Evolutionary conservation across 2,113 vertebrate genomes (phyloP), one percentile per base, ranked within the genome.

Genomic region (Triplophysa dalaica): DNA sequence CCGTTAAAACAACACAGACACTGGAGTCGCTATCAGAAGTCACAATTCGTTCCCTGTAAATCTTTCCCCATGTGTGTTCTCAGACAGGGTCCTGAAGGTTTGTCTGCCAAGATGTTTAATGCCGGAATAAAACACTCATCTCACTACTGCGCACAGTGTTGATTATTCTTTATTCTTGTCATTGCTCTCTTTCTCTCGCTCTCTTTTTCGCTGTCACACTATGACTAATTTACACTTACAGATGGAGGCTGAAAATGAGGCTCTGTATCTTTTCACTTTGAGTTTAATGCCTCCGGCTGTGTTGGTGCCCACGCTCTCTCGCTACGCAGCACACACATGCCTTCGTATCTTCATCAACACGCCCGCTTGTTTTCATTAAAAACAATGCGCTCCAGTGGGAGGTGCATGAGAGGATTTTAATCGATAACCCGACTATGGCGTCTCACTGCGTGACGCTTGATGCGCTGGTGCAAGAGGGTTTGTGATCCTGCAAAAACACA

Each of bases 281-380:
- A 62, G 21, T 62, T 38, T n/a, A 70, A 75, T 56, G 26, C 77
- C 77, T 52, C 61, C 19, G 83, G 73, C 22, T 65, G 26, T 65
- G 38, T 41, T n/a, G 24, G 75, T 75, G 67, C 75, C 68, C 70
- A 65, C 70, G 45, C 70, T 61, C 26, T 65, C 60, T 17, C 60
- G 64, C 75, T 58, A n/a, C 29, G n/a, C 74, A 22, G 29, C 5
- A 17, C n/a, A 52, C 26, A 33, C 43, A 65, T 41, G 67, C n/a
- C 68, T 19, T 60, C 73, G 26, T 43, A 61, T 81, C 67, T 85
- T 84, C 70, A 69, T 75, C 62, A 80, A 21, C 73, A 43, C 64
- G 48, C 29, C 38, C 48, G 43, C 60, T 64, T 62, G 62, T 22
- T 60, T 73, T 56, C 77, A 79, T 24, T 70, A 61, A 70, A 62